Conservation (phyloP, 2,113 vertebrate species). For the Chlamydotis undulata region DNA sequence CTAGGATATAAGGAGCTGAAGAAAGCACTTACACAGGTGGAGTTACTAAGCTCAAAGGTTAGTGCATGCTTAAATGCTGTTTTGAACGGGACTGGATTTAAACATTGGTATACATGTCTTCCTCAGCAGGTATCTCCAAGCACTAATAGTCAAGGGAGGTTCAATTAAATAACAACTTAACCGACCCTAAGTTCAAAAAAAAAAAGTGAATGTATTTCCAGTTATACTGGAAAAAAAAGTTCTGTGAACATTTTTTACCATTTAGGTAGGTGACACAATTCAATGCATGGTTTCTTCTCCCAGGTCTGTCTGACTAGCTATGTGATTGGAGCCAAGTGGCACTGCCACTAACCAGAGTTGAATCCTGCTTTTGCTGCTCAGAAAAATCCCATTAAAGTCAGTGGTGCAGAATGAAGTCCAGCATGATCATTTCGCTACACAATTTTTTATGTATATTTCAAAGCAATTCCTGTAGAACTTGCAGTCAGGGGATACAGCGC, state of each 20-base stretch:
- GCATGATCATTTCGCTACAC: not conserved
- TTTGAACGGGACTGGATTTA: not conserved
- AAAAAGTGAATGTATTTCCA: not conserved
- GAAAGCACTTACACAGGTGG: not conserved
- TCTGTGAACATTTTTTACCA: not conserved
- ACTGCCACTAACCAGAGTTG: not conserved
- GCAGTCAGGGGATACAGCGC: not conserved
- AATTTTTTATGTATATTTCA: not conserved
- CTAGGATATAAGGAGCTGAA: not conserved
- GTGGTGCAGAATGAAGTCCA: not conserved
- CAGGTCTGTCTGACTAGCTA: not conserved
- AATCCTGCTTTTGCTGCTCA: not conserved
- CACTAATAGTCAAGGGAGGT: not conserved
- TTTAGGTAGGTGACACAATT: not conserved
- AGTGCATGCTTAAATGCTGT: not conserved
- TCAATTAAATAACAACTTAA: not conserved
- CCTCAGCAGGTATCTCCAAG: not conserved
- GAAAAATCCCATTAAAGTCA: not conserved
- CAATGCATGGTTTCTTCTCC: not conserved
- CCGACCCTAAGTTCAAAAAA: not conserved
- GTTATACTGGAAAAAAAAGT: not conserved
- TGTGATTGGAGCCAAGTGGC: rapidly evolving
- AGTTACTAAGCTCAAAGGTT: not conserved
- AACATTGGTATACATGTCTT: not conserved
- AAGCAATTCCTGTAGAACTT: not conserved